A percentile compares a stretch with the other conserved stretches of the same genome.
These are phyloP conservation scores for Pogonomyrmex californicus DNA, from an alignment of 1,140 invertebrate species.

Conservation along the genomic window DNA sequence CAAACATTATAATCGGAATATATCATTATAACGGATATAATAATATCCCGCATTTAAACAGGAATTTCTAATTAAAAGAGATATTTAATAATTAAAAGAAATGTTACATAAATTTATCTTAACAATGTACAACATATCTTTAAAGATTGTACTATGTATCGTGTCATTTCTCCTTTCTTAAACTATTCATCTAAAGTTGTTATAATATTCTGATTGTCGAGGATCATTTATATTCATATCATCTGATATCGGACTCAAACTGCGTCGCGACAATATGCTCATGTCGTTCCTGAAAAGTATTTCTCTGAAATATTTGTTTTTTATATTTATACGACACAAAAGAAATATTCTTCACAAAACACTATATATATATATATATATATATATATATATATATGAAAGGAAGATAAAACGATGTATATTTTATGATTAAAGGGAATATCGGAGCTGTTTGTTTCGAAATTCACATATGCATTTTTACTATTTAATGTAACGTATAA, in stretches of 20 bases:
- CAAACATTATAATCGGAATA: neutral
- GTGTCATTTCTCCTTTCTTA: neutral
- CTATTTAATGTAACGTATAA: slow-evolving; percentile 17
- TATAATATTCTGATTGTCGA: neutral
- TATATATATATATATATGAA: neutral
- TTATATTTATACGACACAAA: neutral
- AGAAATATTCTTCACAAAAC: slow-evolving; percentile 17
- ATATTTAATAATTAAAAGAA: neutral
- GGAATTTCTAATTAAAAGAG: neutral
- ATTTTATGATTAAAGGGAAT: slow-evolving; percentile 13
- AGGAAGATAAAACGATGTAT: neutral
- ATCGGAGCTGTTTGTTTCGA: slow-evolving; percentile 9
- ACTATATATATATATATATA: too few species aligned
- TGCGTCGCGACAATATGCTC: neutral
- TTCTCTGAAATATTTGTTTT: slow-evolving; percentile 22
- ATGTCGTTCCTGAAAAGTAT: neutral
- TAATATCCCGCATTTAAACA: neutral
- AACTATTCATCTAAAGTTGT: slow-evolving; percentile 11
- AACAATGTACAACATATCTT: too few species aligned
- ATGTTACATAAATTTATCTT: neutral
- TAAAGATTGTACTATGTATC: too few species aligned
- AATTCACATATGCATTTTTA: neutral
- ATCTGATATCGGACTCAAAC: neutral
- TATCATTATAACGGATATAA: neutral
- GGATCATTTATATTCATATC: slow-evolving; percentile 9